A percentile compares a stretch with the other conserved stretches of the same genome.
Conservation (phyloP, 2,113 vertebrate genomes). For the Mobula birostris region DNA sequence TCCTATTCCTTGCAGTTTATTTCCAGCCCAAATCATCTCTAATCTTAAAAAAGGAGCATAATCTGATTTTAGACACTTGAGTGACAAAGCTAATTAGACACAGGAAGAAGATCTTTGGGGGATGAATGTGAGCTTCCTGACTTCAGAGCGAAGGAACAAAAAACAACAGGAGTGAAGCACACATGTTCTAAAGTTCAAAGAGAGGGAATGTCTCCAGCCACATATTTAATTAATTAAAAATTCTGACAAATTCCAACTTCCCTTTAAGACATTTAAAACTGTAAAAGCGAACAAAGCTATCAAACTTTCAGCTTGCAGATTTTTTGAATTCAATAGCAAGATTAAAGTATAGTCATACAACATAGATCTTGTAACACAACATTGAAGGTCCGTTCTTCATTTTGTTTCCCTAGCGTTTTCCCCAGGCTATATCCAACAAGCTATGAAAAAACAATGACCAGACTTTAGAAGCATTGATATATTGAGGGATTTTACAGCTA, state of each 20-base stretch:
- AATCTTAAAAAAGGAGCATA: slow-evolving; percentile 50
- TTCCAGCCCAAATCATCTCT: slow-evolving; percentile 37
- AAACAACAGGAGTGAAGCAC: slow-evolving; percentile 20
- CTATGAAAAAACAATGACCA: not conserved
- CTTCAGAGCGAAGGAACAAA: slow-evolving; percentile 25
- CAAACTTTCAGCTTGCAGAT: not conserved
- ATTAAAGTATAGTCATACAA: not conserved
- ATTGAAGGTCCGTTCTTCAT: not conserved
- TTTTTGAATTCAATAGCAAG: not conserved
- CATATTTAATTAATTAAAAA: slow-evolving; percentile 33
- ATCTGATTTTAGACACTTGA: slow-evolving; percentile 53
- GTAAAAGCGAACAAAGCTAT: not conserved
- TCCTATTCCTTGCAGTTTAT: slow-evolving; percentile 43
- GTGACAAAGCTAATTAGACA: slow-evolving; percentile 58
- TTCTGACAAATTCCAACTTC: not conserved
- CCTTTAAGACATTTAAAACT: slow-evolving; percentile 2
- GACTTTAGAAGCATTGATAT: too few species aligned
- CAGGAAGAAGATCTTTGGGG: slow-evolving; percentile 43
- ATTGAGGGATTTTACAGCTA: too few species aligned
- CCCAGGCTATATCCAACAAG: not conserved
- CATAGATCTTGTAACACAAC: too few species aligned
- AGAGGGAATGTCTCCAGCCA: not conserved
- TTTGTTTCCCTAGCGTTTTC: not conserved
- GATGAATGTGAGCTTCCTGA: slow-evolving; percentile 25
- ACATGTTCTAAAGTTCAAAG: slow-evolving; percentile 13